Evolutionary conservation across 2,888 invertebrate genomes (phyloP).

Genomic region (Drosophila testacea): DNA sequence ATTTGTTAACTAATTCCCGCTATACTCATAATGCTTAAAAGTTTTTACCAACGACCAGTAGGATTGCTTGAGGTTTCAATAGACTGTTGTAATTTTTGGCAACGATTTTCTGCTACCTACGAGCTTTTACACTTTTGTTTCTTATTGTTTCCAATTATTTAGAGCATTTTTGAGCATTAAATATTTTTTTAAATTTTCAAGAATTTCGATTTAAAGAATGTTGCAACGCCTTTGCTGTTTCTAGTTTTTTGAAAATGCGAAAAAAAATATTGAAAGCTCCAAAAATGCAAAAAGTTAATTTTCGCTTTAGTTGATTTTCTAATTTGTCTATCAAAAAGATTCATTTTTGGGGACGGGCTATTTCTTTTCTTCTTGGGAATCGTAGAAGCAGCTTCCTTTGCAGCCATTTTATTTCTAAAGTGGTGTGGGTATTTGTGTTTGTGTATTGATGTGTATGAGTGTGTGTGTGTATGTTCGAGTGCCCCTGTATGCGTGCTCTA

Average conservation of each 20-base stretch:
- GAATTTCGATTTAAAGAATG: conserved; percentile 50
- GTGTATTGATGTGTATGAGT: conserved; percentile 32
- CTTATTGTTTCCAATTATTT: conserved; percentile 8
- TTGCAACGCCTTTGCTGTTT: conserved; percentile 69
- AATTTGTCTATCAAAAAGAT: conserved; percentile 15
- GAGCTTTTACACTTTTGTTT: conserved; percentile 11
- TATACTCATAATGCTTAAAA: not conserved
- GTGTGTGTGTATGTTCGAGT: conserved; percentile 43
- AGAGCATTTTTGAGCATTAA: conserved; percentile 65
- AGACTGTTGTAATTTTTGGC: conserved; percentile 11
- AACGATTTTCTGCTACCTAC: conserved; percentile 51
- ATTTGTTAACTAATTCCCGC: too few relatives aligned
- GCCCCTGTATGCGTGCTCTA: conserved; percentile 60
- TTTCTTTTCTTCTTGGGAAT: conserved; percentile 82
- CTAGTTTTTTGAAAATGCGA: conserved; percentile 63
- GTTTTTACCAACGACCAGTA: conserved; percentile 33
- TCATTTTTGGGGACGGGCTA: conserved; percentile 64
- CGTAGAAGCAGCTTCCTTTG: conserved; percentile 81
- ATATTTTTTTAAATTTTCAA: conserved; percentile 72
- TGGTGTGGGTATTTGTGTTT: conserved; percentile 56
- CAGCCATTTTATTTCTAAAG: conserved; percentile 78
- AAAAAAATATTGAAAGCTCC: conserved; percentile 73
- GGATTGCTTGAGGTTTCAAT: conserved; percentile 6
- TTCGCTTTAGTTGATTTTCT: conserved; percentile 21
- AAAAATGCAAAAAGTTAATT: conserved; percentile 55